Evolutionary conservation across 1,140 invertebrate genomes (phyloP), one percentile per base, ranked within the genome.

Genomic region (Diorhabda carinulata): DNA sequence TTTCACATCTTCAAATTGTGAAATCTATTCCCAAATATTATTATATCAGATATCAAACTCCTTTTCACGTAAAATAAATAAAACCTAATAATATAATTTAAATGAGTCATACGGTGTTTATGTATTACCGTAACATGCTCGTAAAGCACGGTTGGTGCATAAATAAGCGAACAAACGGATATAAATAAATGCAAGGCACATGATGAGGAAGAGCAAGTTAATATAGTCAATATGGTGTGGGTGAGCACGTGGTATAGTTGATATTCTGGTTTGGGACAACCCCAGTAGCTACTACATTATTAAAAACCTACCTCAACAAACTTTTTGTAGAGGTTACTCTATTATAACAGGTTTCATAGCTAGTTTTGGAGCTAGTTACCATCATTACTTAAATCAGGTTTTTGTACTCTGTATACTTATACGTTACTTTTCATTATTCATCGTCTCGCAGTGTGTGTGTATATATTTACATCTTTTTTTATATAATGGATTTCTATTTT

Each of bases 301-400:
- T 73, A 64, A 62, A 25, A 66, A 71, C 73, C 73, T 74, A 74
- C 73, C 73, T 73, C 72, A 74, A 74, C 71, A 62, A 41, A 70
- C 69, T 74, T 74, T 74, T 71, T 71, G 68, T 72, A 70, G 71
- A 70, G 68, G 57, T 69, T 64, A 68, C 56, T 68, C 66, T 61
- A 68, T 68, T 67, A 68, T 68, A 74, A 73, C 71, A 72, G 71
- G 71, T 74, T 74, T 73, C 63, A 43, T 74, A 64, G 72, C 72
- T 73, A 74, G 68, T 69, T 74, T 72, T 61, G 71, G 66, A 62
- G 61, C 59, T 69, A 66, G 70, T 67, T 69, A 64, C 72, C 10
- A 72, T 66, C 67, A 64, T 68, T 65, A 65, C 58, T 45, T 72
- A 70, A 72, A 70, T 70, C 71, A 72, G 71, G 71, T 70, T 70